phyloP scores from a whole-genome alignment of 2,888 invertebrate genomes.

The Loripinus fragilis region DNA sequence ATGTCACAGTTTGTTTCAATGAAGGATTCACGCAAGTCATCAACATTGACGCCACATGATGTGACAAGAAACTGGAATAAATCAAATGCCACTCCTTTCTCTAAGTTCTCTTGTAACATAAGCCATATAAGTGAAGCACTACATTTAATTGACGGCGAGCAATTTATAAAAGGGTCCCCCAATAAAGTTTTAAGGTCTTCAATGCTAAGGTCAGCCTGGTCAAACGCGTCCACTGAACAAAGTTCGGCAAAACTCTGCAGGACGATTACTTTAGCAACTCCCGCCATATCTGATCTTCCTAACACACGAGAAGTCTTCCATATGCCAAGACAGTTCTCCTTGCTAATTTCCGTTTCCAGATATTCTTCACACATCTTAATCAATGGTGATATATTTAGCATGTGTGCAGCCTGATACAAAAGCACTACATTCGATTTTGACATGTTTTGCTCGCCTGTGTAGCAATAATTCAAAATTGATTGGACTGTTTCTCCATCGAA shows the following conservation, averaged over 20 bases:
- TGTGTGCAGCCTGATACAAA: conserved; percentile 45
- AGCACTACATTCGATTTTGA: background rate
- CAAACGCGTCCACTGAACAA: conserved; percentile 34
- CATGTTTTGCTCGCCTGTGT: conserved; percentile 37
- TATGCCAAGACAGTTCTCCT: conserved; percentile 36
- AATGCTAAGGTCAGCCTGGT: background rate
- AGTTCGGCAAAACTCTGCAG: conserved; percentile 38
- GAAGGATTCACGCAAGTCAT: background rate
- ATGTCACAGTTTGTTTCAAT: background rate
- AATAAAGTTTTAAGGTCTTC: conserved; percentile 27
- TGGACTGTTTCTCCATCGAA: conserved; percentile 30
- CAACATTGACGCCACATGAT: background rate
- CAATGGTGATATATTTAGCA: conserved; percentile 36
- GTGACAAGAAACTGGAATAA: background rate
- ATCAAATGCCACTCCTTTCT: background rate
- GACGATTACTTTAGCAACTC: conserved; percentile 40
- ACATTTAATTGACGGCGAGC: conserved; percentile 38
- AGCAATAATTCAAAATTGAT: conserved; percentile 37
- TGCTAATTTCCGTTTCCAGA: conserved; percentile 17
- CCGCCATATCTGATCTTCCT: conserved; percentile 34
- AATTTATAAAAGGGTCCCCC: conserved; percentile 40
- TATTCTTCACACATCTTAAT: conserved; percentile 42
- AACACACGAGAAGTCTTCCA: conserved; percentile 44
- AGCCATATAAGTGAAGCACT: conserved; percentile 49
- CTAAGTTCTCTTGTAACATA: conserved; percentile 15